These are phyloP conservation scores for Cololabis saira DNA, from an alignment of 2,113 vertebrate genomes.

Conservation along the genomic window DNA sequence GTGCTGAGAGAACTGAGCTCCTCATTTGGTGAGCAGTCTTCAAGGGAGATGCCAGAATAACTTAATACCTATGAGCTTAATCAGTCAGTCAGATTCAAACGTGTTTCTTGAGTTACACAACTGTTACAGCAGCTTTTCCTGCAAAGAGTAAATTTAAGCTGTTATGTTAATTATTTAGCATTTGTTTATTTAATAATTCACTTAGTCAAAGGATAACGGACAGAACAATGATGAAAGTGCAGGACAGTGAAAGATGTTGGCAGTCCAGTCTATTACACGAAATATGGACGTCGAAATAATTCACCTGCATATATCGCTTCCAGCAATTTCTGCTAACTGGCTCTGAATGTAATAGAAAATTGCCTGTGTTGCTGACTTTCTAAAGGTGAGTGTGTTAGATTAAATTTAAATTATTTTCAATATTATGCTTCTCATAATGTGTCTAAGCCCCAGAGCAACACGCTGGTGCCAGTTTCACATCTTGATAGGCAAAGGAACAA, in stretches of 20 bases:
- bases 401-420: constrained; percentile 35
- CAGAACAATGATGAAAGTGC: no score
- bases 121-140: neutral
- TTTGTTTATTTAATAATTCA: no score
- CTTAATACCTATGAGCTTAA: no score
- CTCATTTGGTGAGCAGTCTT: neutral
- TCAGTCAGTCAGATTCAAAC: neutral
- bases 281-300: neutral
- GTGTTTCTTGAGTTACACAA: neutral
- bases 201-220: no score
- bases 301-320: constrained; percentile 11
- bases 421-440: constrained; percentile 11
- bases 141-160: no score
- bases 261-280: neutral
- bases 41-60: neutral
- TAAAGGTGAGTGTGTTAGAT: constrained; percentile 7
- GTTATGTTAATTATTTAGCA: no score
- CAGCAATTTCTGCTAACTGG: constrained; percentile 33
- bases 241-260: no score
- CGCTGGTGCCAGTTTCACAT: constrained; percentile 42
- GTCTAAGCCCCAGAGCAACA: constrained; percentile 24
- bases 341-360: constrained; percentile 13
- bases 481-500: constrained; percentile 48
- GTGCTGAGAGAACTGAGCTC: neutral
- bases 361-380: constrained; percentile 13